These are phyloP conservation scores for Catharus ustulatus DNA, from an alignment of 2,797 vertebrate genomes.

Conservation along the genomic window DNA sequence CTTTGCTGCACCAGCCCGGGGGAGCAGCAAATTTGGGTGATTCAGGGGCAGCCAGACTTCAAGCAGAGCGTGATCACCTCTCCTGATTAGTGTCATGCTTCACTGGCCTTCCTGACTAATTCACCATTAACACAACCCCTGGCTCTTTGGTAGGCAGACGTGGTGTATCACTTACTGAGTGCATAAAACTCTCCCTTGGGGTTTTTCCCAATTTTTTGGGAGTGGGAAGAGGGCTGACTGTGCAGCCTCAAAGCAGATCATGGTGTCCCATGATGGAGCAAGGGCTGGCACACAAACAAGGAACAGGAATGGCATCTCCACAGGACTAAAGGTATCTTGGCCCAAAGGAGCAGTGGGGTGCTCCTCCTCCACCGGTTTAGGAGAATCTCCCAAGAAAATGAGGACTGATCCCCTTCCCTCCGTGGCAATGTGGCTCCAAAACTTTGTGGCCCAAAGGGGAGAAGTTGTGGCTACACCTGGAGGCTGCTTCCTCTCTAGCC, in stretches of 20 bases:
- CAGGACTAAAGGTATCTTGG: neutral
- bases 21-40: neutral
- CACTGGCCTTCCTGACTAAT: neutral
- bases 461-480: neutral
- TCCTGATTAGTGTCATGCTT: neutral
- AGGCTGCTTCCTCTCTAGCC: neutral
- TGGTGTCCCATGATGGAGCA: neutral
- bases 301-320: neutral
- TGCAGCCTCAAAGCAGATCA: accelerated
- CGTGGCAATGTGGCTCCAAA: accelerated
- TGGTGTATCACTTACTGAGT: neutral
- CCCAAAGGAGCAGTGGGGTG: neutral
- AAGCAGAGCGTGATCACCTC: neutral
- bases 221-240: accelerated
- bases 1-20: neutral
- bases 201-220: neutral
- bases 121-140: neutral
- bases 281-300: neutral
- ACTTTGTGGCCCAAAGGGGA: neutral
- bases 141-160: neutral
- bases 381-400: neutral
- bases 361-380: neutral
- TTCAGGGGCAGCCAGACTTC: neutral
- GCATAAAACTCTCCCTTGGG: neutral
- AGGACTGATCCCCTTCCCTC: neutral